These are phyloP conservation scores for Gopherus evgoodei DNA, from an alignment of 2,113 vertebrate species.

Conservation along the genomic window DNA sequence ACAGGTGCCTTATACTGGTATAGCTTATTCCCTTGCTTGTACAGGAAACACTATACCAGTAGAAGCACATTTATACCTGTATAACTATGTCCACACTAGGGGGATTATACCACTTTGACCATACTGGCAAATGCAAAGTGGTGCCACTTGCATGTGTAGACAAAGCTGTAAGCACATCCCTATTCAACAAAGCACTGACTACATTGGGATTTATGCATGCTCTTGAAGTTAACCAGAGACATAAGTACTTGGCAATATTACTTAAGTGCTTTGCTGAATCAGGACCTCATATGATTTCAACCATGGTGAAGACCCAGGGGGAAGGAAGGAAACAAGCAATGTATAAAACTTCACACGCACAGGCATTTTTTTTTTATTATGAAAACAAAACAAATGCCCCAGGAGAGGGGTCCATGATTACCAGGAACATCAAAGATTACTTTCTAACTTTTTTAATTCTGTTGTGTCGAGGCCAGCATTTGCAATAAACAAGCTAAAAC, in stretches of 20 bases:
- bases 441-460: conserved; percentile 75
- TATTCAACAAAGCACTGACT: neutral
- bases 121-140: neutral
- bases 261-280: accelerated
- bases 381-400: conserved; percentile 91
- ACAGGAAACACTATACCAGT: neutral
- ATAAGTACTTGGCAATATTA: neutral
- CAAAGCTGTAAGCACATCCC: too few relatives aligned
- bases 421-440: conserved; percentile 91
- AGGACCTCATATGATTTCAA: neutral
- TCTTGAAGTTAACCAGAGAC: neutral
- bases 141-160: neutral
- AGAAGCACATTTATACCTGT: neutral
- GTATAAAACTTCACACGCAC: conserved; percentile 40
- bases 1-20: neutral
- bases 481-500: conserved; percentile 85
- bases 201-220: neutral
- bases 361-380: conserved; percentile 88
- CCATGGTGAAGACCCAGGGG: neutral
- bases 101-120: neutral
- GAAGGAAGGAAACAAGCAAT: neutral
- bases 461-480: conserved; percentile 80
- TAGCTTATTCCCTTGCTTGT: neutral
- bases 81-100: neutral
- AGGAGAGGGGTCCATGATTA: conserved; percentile 88